A percentile compares a stretch with the other conserved stretches of the same genome.
phyloP scores from a whole-genome alignment of 2,888 invertebrate genomes.

The Melanophora roralis region DNA sequence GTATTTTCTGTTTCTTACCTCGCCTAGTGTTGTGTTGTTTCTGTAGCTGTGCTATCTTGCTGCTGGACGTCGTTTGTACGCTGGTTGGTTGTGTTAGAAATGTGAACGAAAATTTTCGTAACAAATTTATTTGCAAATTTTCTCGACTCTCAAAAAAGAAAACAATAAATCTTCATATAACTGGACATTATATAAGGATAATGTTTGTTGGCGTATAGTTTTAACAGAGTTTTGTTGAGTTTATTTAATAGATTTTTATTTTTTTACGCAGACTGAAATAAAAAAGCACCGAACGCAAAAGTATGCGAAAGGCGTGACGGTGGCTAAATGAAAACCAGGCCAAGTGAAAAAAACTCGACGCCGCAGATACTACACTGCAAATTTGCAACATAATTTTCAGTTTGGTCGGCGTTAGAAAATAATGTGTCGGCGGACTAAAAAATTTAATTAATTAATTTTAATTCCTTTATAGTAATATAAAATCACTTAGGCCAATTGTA shows the following conservation, averaged over 20 bases:
- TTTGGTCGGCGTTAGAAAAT: too few species aligned
- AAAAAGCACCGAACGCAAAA: slow-evolving; percentile 59
- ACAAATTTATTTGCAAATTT: slow-evolving; percentile 33
- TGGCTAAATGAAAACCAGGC: not conserved
- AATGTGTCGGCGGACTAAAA: too few species aligned
- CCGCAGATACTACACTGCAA: too few species aligned
- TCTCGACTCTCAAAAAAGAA: slow-evolving; percentile 26
- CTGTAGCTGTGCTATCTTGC: slow-evolving; percentile 51
- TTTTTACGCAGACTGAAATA: slow-evolving; percentile 42
- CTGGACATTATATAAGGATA: slow-evolving; percentile 36
- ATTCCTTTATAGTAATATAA: too few species aligned
- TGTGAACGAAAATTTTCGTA: slow-evolving; percentile 23
- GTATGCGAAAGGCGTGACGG: slow-evolving; percentile 57
- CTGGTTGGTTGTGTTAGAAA: slow-evolving; percentile 51
- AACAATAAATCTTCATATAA: slow-evolving; percentile 51
- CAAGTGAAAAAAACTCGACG: too few species aligned
- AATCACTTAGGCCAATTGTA: too few species aligned
- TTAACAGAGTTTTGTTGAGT: slow-evolving; percentile 18
- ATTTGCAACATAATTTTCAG: too few species aligned
- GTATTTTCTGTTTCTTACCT: slow-evolving; percentile 58
- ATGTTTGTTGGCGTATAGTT: slow-evolving; percentile 30
- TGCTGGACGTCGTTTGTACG: slow-evolving; percentile 23
- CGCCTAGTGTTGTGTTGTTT: slow-evolving; percentile 55
- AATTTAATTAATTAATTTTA: too few species aligned
- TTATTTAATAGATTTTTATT: slow-evolving; percentile 39